phyloP scores from a whole-genome alignment of 92 coral and sea anemone species.

The Parazoanthus atlanticus region DNA sequence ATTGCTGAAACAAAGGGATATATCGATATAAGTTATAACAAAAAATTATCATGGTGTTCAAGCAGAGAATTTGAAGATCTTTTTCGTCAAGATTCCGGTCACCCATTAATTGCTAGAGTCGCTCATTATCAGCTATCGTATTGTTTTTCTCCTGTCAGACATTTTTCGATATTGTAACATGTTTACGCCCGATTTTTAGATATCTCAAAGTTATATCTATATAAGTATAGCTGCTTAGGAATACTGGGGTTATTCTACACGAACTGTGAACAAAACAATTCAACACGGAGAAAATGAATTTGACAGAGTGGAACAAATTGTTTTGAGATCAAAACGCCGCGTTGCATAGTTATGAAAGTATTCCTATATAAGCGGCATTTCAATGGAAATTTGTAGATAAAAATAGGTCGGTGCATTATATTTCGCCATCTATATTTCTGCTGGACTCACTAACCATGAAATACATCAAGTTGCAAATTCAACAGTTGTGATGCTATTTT shows the following conservation, averaged over 20 bases:
- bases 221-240: neutral
- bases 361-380: slow-evolving; percentile 14
- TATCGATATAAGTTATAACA: neutral
- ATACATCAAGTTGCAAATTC: neutral
- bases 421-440: neutral
- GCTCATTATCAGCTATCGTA: slow-evolving; percentile 15
- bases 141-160: neutral
- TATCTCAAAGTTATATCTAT: neutral
- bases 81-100: slow-evolving; percentile 4
- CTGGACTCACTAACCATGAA: slow-evolving; percentile 7
- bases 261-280: neutral
- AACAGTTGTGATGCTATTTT: neutral
- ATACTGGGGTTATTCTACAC: neutral
- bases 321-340: slow-evolving; percentile 15
- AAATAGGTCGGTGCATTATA: neutral
- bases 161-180: slow-evolving; percentile 7
- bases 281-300: slow-evolving; percentile 12
- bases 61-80: neutral
- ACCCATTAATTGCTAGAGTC: neutral
- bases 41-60: neutral
- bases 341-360: neutral
- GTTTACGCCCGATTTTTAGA: slow-evolving; percentile 14
- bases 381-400: neutral
- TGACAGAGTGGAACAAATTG: slow-evolving; percentile 1
- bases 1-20: neutral